Evolutionary conservation across 1,140 invertebrate species (phyloP), one percentile per base, ranked within the genome.

Genomic region (Ladona fulva): DNA sequence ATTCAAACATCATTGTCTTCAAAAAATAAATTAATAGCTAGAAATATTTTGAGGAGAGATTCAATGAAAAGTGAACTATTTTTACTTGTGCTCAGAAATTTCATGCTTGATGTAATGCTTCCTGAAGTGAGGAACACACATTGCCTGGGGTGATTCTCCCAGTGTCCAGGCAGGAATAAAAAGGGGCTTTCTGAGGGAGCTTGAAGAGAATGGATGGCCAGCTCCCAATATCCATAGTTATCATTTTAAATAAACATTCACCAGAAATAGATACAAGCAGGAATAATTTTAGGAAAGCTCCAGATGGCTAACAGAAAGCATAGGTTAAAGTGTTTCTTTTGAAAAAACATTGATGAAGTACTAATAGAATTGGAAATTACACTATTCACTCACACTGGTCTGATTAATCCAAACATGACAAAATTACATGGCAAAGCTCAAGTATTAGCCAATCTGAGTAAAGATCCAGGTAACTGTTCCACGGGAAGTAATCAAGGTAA

Each of bases 11-110:
- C 52, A 66, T 66, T 66, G 52, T 66, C 52, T 66, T 66, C 52
- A 66, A 66, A 66, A 66, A 66, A 66, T 66, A 66, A 66, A 66
- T 66, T 66, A 66, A 66, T 66, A 66, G 52, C 52, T 66, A 66
- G 52, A 66, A 66, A 66, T 66, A 66, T 66, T 66, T 66, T 22
- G n/a, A 66, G 52, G 52, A 66, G 52, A 66, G 52, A 66, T 66
- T 66, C 52, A 66, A 66, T 66, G 52, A 66, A 66, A 66, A 66
- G 52, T 66, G 52, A 66, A 66, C 52, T 66, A 66, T 22, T 19
- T 37, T 66, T 66, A 66, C 52, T 66, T 66, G 52, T 66, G 52
- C 52, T 66, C 52, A 66, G 52, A 66, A 66, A 66, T 66, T 66
- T 66, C 52, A 66, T 66, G 52, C 16, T 66, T 66, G 52, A 66